Conservation (phyloP, 2,113 vertebrate species). For the Elaphurus davidianus region DNA sequence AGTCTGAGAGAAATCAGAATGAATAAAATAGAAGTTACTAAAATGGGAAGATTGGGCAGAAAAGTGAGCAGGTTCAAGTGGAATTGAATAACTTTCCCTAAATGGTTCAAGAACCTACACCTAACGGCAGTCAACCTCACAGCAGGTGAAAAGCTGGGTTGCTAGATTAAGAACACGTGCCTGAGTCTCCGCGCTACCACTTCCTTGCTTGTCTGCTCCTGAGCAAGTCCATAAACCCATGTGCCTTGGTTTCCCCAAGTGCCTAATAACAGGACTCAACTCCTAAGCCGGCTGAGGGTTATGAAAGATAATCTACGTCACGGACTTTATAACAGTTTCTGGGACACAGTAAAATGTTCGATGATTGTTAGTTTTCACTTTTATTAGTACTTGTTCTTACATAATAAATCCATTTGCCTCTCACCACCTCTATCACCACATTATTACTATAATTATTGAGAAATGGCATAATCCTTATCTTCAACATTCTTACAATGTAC, state of each 20-base stretch:
- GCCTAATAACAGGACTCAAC: not conserved
- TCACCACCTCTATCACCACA: not conserved
- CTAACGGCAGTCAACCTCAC: too few species aligned
- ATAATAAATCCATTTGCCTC: not conserved
- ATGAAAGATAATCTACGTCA: not conserved
- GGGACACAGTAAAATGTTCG: not conserved
- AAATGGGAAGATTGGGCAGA: not conserved
- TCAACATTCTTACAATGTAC: not conserved
- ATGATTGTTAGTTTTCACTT: not conserved
- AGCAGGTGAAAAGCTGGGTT: not conserved
- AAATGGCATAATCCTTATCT: not conserved
- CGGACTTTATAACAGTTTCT: not conserved
- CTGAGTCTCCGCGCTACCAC: not conserved
- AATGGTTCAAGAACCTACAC: not conserved
- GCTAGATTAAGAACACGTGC: not conserved
- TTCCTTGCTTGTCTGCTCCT: not conserved
- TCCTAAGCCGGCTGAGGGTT: not conserved
- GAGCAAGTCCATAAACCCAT: not conserved
- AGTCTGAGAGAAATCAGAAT: not conserved
- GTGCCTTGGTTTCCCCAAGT: not conserved
- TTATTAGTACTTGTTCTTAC: not conserved
- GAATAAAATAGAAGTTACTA: not conserved
- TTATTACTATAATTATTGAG: not conserved
- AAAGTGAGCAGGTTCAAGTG: not conserved
- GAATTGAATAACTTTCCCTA: not conserved